Base-by-base conservation (phyloP, 2,888 invertebrate species). In the Eupithecia exiguata region DNA sequence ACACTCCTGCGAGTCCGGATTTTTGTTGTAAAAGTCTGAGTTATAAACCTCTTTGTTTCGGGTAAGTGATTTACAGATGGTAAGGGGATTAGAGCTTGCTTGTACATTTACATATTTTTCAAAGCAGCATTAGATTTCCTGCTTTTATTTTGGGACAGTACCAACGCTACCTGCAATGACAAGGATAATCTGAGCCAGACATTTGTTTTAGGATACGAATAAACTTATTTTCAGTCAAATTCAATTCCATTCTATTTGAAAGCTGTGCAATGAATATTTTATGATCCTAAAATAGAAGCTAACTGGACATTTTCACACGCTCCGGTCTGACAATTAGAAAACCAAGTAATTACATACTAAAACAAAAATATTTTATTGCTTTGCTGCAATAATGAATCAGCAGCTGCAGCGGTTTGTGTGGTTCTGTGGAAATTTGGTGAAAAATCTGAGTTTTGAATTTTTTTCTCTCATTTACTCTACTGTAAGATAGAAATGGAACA, bases 1-100 rank as follows among this genome's bases (percentile, higher is more conserved):
- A 78, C 77, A 77, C 75, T 78, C 77, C 76, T 76, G 75, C 68
- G 71, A 75, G 71, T 71, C 67, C 65, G 77, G 78, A 78, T 78
- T 80, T n/a, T 80, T 65, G 46, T 74, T 70, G 74, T 76, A 73
- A 79, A 81, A 79, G 76, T 80, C 68, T 77, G 78, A 77, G 77
- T 77, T 79, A 77, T 75, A 78, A 79, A 76, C 76, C 78, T 80
- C 80, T 81, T 80, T 81, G 81, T 79, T 80, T 79, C 78, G 77
- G 74, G 77, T 77, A 81, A 81, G 81, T 81, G 81, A 81, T 81
- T 81, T 81, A 80, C 79, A 80, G 79, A 81, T 79, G 81, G 78
- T 80, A 76, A 81, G 78, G 78, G 78, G 78, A 81, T 81, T 80
- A 81, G 21, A 76, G 73, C 76, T 69, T 72, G 70, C 78, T 78